A percentile compares a stretch with the other conserved stretches of the same genome.
These are phyloP conservation scores for Daphoenositta chrysoptera DNA, from an alignment of 2,113 vertebrate species.

Conservation along the genomic window DNA sequence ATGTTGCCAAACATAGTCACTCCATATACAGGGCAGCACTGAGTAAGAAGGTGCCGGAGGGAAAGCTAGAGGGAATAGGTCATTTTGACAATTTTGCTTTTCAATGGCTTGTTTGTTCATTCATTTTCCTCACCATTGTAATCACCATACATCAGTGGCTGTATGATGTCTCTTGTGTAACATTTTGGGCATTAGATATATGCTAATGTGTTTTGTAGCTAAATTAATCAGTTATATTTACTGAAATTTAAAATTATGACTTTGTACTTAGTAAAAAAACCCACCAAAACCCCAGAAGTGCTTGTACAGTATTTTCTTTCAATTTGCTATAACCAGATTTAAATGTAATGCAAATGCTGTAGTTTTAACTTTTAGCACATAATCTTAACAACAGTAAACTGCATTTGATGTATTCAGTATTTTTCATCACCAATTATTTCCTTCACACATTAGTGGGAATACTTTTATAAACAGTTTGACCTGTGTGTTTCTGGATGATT, in stretches of 20 bases:
- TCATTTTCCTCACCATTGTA: not conserved
- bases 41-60: accelerated
- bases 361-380: not conserved
- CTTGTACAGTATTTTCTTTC: not conserved
- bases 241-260: conserved; percentile 9
- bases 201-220: not conserved
- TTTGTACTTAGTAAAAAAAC: not conserved
- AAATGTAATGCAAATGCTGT: not conserved
- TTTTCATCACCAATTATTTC: not conserved
- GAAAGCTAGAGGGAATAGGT: not conserved
- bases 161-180: not conserved
- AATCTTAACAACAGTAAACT: not conserved
- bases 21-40: not conserved
- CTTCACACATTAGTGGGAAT: not conserved
- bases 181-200: not conserved
- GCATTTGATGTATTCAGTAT: not conserved
- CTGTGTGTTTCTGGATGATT: not conserved
- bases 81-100: conserved; percentile 3
- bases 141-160: conserved; percentile 2
- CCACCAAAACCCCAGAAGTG: not conserved
- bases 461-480: not conserved
- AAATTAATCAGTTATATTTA: not conserved
- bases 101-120: not conserved
- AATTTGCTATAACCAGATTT: not conserved
- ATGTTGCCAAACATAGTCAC: not conserved